Evolutionary conservation across 1,140 invertebrate genomes (phyloP).

Genomic region (Eueides isabella): DNA sequence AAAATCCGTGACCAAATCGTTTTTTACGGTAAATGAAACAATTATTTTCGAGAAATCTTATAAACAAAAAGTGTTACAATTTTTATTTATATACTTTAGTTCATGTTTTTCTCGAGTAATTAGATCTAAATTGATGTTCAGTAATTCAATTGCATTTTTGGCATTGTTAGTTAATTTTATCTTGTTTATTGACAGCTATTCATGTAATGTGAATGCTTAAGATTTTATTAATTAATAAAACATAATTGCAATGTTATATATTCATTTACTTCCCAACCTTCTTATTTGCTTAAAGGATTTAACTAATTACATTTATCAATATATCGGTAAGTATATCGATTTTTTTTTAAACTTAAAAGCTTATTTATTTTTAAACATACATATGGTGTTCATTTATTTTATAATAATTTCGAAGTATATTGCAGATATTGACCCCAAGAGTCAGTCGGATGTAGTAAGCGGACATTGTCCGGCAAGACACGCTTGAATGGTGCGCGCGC

Average conservation of each 20-base stretch:
- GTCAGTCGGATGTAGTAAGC: constrained; percentile 72
- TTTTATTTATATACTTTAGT: constrained; percentile 11
- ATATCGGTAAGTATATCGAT: background rate
- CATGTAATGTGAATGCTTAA: background rate
- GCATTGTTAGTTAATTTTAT: background rate
- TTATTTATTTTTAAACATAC: background rate
- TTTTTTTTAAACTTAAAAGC: too few species aligned
- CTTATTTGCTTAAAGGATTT: too few species aligned
- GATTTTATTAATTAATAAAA: background rate
- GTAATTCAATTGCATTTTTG: background rate
- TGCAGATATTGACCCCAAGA: constrained; percentile 56
- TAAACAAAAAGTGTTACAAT: constrained; percentile 15
- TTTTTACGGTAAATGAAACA: constrained; percentile 32
- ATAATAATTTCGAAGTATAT: constrained; percentile 37
- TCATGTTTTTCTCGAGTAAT: constrained; percentile 20
- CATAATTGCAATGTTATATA: background rate
- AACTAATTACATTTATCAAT: too few species aligned
- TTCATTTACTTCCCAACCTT: background rate
- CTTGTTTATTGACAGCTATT: background rate
- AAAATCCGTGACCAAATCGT: constrained; percentile 28
- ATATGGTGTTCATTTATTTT: background rate
- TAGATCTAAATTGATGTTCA: background rate
- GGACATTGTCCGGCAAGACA: constrained; percentile 72
- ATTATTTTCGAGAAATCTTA: constrained; percentile 30
- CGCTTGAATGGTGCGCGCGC: constrained; percentile 70